Evolutionary conservation across 1,140 invertebrate genomes (phyloP).

Genomic region (Macrostomum lignano): DNA sequence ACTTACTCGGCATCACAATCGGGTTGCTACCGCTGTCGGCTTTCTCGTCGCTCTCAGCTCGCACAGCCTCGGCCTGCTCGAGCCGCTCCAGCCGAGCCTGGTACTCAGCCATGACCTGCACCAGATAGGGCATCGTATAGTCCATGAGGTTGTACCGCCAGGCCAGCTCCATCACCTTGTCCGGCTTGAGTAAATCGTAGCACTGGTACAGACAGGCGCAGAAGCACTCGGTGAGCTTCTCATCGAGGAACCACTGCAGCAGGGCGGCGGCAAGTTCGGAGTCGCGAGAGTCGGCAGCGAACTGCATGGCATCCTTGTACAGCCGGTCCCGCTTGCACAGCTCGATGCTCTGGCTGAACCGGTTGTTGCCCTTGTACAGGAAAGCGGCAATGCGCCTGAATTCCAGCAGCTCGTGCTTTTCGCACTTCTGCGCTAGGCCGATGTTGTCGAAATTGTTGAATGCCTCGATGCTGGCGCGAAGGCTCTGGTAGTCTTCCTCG

Average conservation of each 20-base stretch:
- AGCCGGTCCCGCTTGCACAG: not conserved
- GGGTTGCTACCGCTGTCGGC: conserved; percentile 2
- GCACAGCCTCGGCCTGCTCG: not conserved
- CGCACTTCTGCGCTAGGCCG: conserved; percentile 70
- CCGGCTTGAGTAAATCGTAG: conserved; percentile 84
- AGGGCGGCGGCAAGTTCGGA: conserved; percentile 84
- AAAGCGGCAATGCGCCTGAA: conserved; percentile 95
- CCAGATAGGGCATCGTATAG: conserved; percentile 96
- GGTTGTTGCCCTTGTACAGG: conserved; percentile 93
- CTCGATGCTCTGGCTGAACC: conserved; percentile 97
- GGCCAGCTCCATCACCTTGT: conserved; percentile 83
- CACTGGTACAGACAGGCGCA: conserved; percentile 90
- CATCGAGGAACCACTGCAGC: conserved; percentile 79
- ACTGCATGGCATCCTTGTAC: conserved; percentile 77
- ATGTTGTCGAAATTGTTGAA: conserved; percentile 99
- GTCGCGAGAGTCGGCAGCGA: conserved; percentile 81
- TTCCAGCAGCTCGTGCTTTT: conserved; percentile 94
- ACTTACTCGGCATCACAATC: conserved; percentile 3
- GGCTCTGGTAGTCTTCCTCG: conserved; percentile 84
- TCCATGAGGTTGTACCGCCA: conserved; percentile 96
- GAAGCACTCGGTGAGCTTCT: conserved; percentile 83
- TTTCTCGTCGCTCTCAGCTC: conserved; percentile 2
- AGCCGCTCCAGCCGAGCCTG: conserved; percentile 1
- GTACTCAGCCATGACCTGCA: conserved; percentile 40
- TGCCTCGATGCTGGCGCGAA: conserved; percentile 85